Base-by-base conservation (phyloP, 1,140 invertebrate species). In the Diorhabda elongata region DNA sequence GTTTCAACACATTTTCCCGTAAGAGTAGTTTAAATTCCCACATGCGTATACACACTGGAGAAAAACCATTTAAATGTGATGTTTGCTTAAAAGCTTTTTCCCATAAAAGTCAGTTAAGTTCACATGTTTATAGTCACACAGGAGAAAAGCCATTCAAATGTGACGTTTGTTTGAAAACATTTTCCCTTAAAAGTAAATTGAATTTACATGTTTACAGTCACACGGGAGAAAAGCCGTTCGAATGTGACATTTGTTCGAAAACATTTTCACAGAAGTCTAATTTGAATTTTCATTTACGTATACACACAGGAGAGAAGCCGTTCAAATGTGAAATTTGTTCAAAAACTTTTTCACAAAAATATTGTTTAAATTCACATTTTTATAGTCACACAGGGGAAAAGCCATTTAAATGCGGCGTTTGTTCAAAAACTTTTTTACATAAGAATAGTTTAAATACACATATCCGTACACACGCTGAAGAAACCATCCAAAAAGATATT, bases 321-420 rank as follows among this genome's bases (percentile, higher is more conserved):
- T 9, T 42, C 9, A 42, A 61, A 42, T 61, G 59, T 7, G 42
- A 43, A 2, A 3, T 26, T 61, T 61, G 59, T 61, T 42, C 7
- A 4, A 42, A 61, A 43, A 11, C n/a, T 8, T 43, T 61, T 61
- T 26, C 4, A 43, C 7, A 9, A 41, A 61, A 61, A 8, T 26
- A 11, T 41, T 5, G 9, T 41, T 41, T 83, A 2, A 2, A 52
- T 6, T 7, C 2, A 6, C 42, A 43, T 8, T 3, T 61, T 9
- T 11, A 41, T 8, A 52, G 47, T 2, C 47, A 52, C 47, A 52
- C 47, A 8, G 4, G 47, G n/a, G 47, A 52, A 52, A 52, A n/a
- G n/a, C 47, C 2, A 52, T 52, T 52, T 3, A 6, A 52, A 4
- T 52, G 47, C n/a, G 4, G 2, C n/a, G 4, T 52, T 52, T 52